Base-by-base conservation (phyloP, 2,888 invertebrate genomes). In the Meiosimyza platycephala region DNA sequence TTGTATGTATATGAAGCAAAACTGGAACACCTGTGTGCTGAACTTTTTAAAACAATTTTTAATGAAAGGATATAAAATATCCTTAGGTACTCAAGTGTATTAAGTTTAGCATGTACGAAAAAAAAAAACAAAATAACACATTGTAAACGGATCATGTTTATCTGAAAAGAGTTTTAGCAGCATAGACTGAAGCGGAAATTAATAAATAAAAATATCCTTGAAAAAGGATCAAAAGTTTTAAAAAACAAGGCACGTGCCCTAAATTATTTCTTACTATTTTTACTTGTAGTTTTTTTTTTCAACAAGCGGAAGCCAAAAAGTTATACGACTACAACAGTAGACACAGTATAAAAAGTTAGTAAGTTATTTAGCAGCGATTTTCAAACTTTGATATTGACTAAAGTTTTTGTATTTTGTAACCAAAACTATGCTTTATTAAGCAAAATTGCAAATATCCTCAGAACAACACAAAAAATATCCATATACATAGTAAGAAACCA, bases 21-120 rank as follows among this genome's bases (percentile, higher is more conserved):
- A 15, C 15, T 62, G 28, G 60, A 47, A 62, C 60, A 62, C 60
- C 60, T 62, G 60, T 62, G 60, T 62, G 28, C 6, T 40, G 40
- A 40, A 40, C 1, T 9, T 40, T 40, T 40, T 28, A 4, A 4
- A 28, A 40, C 9, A 7, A 3, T 9, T 40, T 40, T 40, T 9
- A 40, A 40, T 40, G 40, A 9, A 40, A 62, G 60, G 60, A 62
- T 62, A 62, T 62, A 62, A 40, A 33, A 62, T 62, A 62, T 62
- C 60, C 60, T 62, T n/a, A 16, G 40, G 60, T 40, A 15, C 12
- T 9, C 9, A 40, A 40, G 9, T 9, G 40, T 15, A 28, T 15
- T 28, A 57, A 57, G 57, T 57, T 22, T 28, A 28, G 18, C 57
- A 57, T 16, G n/a, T n/a, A n/a, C n/a, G 18, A 57, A 57, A 16